Percentiles rank a stretch among this genome's conserved stretches.
Evolutionary conservation across 2,797 vertebrate genomes (phyloP).

Genomic region (Delichon dasypus): DNA sequence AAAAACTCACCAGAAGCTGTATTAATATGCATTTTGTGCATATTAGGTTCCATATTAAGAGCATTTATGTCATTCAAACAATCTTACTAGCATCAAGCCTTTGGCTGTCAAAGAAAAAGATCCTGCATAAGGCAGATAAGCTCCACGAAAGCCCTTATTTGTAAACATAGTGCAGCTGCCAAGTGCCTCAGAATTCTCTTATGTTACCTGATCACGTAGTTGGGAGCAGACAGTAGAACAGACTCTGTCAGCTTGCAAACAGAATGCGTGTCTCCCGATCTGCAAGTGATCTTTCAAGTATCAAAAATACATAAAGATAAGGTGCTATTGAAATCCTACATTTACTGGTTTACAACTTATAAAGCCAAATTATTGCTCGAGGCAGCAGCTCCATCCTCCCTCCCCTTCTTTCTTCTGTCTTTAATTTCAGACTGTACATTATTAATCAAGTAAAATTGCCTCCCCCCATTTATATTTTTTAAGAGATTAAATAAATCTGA

Average conservation of each 20-base stretch:
- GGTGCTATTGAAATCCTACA: conserved; percentile 1
- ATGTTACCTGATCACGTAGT: conserved; percentile 56
- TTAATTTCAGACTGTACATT: neutral
- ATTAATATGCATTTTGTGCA: neutral
- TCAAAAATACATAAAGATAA: conserved; percentile 41
- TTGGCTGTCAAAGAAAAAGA: conserved; percentile 42
- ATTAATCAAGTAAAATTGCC: neutral
- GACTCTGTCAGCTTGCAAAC: conserved; percentile 56
- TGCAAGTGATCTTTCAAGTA: conserved; percentile 20
- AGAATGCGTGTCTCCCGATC: neutral
- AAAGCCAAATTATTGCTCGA: neutral
- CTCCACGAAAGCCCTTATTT: conserved; percentile 56
- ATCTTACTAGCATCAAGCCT: conserved; percentile 23
- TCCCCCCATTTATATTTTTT: neutral
- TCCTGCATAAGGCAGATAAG: conserved; percentile 52
- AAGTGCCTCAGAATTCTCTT: conserved; percentile 43
- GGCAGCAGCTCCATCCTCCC: neutral
- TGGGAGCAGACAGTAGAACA: conserved; percentile 52
- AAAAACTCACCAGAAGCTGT: neutral
- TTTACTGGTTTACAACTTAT: neutral
- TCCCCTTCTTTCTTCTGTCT: neutral
- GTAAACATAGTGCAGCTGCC: conserved; percentile 54
- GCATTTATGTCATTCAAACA: conserved; percentile 1
- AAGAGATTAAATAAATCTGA: neutral
- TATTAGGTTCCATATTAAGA: conserved; percentile 11